Conservation (phyloP, 2,113 vertebrate genomes). For the Todiramphus saurophagus region DNA sequence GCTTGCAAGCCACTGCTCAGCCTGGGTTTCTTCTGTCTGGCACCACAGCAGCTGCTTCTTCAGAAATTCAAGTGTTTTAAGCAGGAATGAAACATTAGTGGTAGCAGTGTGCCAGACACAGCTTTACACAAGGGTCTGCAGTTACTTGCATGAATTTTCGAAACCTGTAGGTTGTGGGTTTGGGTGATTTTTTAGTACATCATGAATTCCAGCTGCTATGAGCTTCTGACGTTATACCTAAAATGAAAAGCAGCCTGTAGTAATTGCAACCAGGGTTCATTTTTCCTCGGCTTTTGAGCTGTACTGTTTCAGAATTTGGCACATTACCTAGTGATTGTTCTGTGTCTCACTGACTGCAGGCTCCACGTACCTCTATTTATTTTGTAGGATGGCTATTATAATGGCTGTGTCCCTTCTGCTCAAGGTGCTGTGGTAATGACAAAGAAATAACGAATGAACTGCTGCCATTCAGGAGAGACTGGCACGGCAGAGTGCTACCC, state of each 20-base stretch:
- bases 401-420: background rate
- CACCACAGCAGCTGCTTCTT: background rate
- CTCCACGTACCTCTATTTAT: background rate
- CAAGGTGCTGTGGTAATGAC: background rate
- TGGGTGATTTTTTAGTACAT: background rate
- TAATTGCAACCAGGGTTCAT: background rate
- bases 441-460: background rate
- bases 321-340: background rate
- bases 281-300: background rate
- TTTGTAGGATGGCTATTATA: background rate
- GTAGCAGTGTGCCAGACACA: background rate
- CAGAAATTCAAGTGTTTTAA: background rate
- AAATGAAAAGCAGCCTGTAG: background rate
- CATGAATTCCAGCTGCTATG: background rate
- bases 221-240: background rate
- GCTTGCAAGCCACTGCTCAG: background rate
- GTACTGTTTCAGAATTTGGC: background rate
- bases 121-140: background rate
- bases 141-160: background rate
- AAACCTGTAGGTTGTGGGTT: background rate
- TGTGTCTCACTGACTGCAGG: background rate
- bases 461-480: background rate
- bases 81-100: background rate
- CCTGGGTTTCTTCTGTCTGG: background rate
- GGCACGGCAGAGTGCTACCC: background rate